Evolutionary conservation across 2,797 vertebrate species (phyloP).

Genomic region (Ispidina picta): DNA sequence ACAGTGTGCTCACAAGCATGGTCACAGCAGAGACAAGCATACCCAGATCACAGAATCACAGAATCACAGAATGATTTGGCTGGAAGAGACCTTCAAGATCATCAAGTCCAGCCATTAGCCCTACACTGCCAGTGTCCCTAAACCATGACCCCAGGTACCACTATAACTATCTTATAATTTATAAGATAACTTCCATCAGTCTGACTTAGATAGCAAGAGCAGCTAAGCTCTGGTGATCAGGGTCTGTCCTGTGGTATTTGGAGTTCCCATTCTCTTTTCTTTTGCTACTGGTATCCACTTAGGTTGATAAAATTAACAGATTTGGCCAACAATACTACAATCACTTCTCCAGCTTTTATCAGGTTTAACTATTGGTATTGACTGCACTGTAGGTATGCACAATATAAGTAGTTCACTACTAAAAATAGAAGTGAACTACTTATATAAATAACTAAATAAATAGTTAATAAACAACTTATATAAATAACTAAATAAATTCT

Average conservation of each 20-base stretch:
- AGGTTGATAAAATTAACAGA: neutral
- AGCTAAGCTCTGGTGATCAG: neutral
- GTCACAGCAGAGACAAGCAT: neutral
- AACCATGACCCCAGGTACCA: too few relatives aligned
- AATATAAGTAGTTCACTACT: neutral
- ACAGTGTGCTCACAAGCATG: neutral
- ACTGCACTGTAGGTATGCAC: neutral
- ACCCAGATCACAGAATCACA: neutral
- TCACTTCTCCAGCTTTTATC: neutral
- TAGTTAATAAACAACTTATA: too few relatives aligned
- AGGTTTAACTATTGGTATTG: neutral
- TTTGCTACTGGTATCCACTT: neutral
- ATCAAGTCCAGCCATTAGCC: too few relatives aligned
- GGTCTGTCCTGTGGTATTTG: neutral
- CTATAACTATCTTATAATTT: too few relatives aligned
- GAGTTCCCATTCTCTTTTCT: neutral
- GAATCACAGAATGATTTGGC: too few relatives aligned
- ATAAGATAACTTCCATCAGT: neutral
- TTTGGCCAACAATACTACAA: neutral
- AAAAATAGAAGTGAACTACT: neutral
- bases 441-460: too few relatives aligned
- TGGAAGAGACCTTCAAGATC: too few relatives aligned
- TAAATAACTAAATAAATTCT: too few relatives aligned
- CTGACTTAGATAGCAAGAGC: neutral
- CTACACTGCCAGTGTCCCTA: too few relatives aligned